phyloP scores from a whole-genome alignment of 2,888 invertebrate genomes.

The Tryphoninae sp. region DNA sequence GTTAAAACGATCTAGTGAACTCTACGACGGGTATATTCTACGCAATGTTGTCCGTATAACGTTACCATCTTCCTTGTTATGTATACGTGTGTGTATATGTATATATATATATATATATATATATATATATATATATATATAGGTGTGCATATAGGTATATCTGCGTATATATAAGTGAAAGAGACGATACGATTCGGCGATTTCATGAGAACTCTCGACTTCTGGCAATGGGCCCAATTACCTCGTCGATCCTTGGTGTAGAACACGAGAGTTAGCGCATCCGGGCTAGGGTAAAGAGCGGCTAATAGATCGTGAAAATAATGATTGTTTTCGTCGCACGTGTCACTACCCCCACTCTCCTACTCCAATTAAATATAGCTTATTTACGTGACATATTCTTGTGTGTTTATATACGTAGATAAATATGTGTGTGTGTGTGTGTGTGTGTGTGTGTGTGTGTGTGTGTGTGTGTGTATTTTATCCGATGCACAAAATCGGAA shows the following conservation, averaged over 20 bases:
- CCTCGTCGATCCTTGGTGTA: slow-evolving; percentile 69
- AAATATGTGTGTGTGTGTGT: background rate
- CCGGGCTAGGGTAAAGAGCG: background rate
- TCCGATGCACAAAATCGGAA: no score
- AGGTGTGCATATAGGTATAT: slow-evolving; percentile 1
- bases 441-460: background rate
- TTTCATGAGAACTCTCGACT: slow-evolving; percentile 53
- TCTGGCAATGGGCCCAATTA: slow-evolving; percentile 74
- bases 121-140: background rate
- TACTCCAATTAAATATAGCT: slow-evolving; percentile 24
- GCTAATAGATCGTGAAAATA: slow-evolving; percentile 69
- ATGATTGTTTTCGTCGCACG: slow-evolving; percentile 71
- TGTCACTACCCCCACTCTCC: background rate
- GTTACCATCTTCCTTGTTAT: background rate
- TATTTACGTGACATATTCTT: slow-evolving; percentile 20
- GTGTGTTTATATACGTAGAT: background rate
- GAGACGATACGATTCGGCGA: slow-evolving; percentile 43
- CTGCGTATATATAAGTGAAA: slow-evolving; percentile 1
- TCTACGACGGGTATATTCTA: slow-evolving; percentile 7
- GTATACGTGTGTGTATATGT: background rate
- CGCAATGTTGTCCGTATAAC: background rate
- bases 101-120: slow-evolving; percentile 7
- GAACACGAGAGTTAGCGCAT: slow-evolving; percentile 32
- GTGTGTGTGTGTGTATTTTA: background rate
- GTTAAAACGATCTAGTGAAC: slow-evolving; percentile 43